Conservation (phyloP, 1,140 invertebrate genomes). For the Diachasmimorpha longicaudata region DNA sequence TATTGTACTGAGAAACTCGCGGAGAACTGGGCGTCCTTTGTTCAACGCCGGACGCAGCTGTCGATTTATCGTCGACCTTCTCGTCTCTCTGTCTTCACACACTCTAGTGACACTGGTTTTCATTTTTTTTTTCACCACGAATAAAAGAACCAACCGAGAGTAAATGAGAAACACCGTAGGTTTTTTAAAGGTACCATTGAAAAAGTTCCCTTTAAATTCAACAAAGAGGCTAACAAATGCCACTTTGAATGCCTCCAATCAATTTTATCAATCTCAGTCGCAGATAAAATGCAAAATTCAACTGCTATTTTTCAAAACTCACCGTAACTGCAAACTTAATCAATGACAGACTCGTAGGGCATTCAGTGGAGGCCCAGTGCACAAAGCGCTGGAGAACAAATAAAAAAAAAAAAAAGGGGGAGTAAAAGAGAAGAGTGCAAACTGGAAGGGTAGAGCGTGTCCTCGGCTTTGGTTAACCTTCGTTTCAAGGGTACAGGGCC, state of each 20-base stretch:
- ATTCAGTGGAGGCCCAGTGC: background rate
- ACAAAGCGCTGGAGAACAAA: background rate
- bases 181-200: too few species aligned
- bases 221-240: too few species aligned
- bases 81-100: slow-evolving; percentile 7
- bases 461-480: slow-evolving; percentile 46
- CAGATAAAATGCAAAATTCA: background rate
- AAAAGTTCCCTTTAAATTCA: background rate
- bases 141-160: background rate
- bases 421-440: background rate
- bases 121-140: background rate
- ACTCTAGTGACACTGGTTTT: slow-evolving; percentile 5
- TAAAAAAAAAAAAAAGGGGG: background rate
- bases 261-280: too few species aligned
- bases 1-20: slow-evolving; percentile 2
- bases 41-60: slow-evolving; percentile 21
- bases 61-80: slow-evolving; percentile 16
- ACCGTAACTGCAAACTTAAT: background rate
- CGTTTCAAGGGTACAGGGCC: slow-evolving; percentile 59
- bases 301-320: background rate
- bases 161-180: background rate
- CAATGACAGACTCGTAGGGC: background rate
- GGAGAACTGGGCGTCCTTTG: slow-evolving; percentile 17
- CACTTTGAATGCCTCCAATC: too few species aligned
- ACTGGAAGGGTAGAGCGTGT: slow-evolving; percentile 35